These are phyloP conservation scores for Hylaeus volcanicus DNA, from an alignment of 1,140 invertebrate genomes.

Conservation along the genomic window DNA sequence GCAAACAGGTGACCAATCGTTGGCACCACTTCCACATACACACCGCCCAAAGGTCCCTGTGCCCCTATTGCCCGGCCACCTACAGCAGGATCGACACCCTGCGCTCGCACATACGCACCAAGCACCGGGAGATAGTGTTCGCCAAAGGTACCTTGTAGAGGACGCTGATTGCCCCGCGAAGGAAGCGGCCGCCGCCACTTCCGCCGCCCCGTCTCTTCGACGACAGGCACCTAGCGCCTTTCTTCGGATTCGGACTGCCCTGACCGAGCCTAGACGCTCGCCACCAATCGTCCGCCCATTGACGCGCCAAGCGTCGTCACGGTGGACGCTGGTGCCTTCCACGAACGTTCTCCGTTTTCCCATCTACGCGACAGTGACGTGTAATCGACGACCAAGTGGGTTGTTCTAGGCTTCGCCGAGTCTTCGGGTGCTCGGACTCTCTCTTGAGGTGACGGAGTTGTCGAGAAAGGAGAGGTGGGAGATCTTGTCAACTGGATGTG, in stretches of 20 bases:
- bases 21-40: slow-evolving; percentile 94
- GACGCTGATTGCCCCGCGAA: slow-evolving; percentile 71
- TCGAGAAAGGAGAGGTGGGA: too few relatives aligned
- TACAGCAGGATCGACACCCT: slow-evolving; percentile 93
- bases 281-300: slow-evolving; percentile 19
- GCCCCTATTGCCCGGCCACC: slow-evolving; percentile 91
- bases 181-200: slow-evolving; percentile 67
- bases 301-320: background rate
- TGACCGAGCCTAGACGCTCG: slow-evolving; percentile 44
- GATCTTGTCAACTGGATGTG: too few relatives aligned
- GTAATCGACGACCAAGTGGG: too few relatives aligned
- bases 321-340: background rate
- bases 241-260: slow-evolving; percentile 62
- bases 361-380: too few relatives aligned
- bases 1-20: slow-evolving; percentile 91
- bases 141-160: slow-evolving; percentile 74
- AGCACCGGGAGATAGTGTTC: slow-evolving; percentile 84
- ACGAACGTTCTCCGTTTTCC: background rate
- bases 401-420: too few relatives aligned
- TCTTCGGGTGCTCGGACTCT: too few relatives aligned
- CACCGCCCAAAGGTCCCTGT: slow-evolving; percentile 88
- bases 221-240: slow-evolving; percentile 55
- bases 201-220: slow-evolving; percentile 57
- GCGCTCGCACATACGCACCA: slow-evolving; percentile 87
- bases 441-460: too few relatives aligned